Base-by-base conservation (phyloP, 1,140 invertebrate genomes). In the Brachionus paranguensis region DNA sequence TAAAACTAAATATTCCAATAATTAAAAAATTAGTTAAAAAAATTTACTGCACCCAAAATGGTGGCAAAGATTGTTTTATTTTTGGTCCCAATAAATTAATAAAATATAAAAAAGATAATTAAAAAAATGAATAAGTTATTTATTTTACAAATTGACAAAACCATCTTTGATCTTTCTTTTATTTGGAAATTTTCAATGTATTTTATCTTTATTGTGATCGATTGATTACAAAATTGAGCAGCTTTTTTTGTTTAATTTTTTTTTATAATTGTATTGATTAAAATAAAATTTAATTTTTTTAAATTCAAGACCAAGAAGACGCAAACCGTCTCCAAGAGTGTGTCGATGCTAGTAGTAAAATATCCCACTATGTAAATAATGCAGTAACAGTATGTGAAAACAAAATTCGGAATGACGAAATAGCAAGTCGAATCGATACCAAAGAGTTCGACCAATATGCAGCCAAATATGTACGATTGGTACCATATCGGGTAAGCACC, bases 291-390 rank as follows among this genome's bases (percentile, higher is more conserved):
- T 20, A 24, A 24, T 24, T 33, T 68, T 68, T 33, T 68, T n/a
- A 29, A 33, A n/a, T 79, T 55, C 12, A 33, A 79, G 78, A 81
- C 27, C 53, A 81, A 81, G 78, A 81, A 8, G 78, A 81, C 11
- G 43, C 27, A 45, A 17, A 81, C 12, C 33, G 43, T 14, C 29
- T 81, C 1, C 53, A 43, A 81, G 64, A 68, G 17, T 81, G 78
- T 29, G 64, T 81, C 10, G 78, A 81, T 20, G 78, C 78, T 4
- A 81, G 78, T 68, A 81, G 78, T 20, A 60, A 68, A 64, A 81
- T 81, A 81, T 81, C 78, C 11, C 43, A 33, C 10, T 81, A 65
- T 68, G 78, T 81, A 68, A 81, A 81, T 68, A 68, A 81, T 20
- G 78, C 78, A 41, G 78, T 81, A 8, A 81, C 53, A 29, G 78